phyloP scores from a whole-genome alignment of 2,888 invertebrate genomes.

The Scaptomyza flava region DNA sequence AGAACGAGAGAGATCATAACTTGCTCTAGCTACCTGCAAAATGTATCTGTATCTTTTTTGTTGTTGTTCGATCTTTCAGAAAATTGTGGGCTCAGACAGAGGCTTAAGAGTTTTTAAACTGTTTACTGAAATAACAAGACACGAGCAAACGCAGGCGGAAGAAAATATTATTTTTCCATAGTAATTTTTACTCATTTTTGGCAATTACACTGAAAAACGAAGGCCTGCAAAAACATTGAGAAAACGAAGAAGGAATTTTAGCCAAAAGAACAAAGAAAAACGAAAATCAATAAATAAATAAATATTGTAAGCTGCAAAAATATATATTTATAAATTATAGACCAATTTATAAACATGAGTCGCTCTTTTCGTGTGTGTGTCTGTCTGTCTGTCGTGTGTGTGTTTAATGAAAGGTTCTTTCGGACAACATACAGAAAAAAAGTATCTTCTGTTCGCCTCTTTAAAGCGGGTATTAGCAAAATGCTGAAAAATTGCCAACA shows the following conservation, averaged over 20 bases:
- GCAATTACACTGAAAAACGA: constrained; percentile 61
- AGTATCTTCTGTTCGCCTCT: constrained; percentile 27
- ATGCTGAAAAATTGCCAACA: constrained; percentile 76
- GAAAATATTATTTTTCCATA: constrained; percentile 58
- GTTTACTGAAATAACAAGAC: constrained; percentile 74
- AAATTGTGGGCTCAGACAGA: constrained; percentile 32
- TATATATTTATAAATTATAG: constrained; percentile 70
- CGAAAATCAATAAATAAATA: constrained; percentile 29
- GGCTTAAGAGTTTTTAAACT: constrained; percentile 65
- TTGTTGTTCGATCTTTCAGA: not conserved
- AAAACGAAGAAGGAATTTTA: constrained; percentile 14
- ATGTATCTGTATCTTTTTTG: constrained; percentile 26
- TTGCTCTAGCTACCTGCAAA: constrained; percentile 39
- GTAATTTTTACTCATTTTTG: constrained; percentile 59
- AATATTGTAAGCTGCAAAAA: constrained; percentile 71
- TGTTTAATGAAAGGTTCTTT: constrained; percentile 77
- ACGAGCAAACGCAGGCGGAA: not conserved
- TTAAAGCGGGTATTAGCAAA: constrained; percentile 78
- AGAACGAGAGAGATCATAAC: constrained; percentile 2
- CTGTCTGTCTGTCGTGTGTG: constrained; percentile 49
- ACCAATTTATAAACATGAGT: constrained; percentile 81
- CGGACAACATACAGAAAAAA: not conserved
- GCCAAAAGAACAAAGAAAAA: not conserved
- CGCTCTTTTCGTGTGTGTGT: constrained; percentile 49
- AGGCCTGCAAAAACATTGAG: constrained; percentile 60